Evolutionary conservation across 2,888 invertebrate species (phyloP), one percentile per base, ranked within the genome.

Genomic region (Omphaloscelis lunosa): DNA sequence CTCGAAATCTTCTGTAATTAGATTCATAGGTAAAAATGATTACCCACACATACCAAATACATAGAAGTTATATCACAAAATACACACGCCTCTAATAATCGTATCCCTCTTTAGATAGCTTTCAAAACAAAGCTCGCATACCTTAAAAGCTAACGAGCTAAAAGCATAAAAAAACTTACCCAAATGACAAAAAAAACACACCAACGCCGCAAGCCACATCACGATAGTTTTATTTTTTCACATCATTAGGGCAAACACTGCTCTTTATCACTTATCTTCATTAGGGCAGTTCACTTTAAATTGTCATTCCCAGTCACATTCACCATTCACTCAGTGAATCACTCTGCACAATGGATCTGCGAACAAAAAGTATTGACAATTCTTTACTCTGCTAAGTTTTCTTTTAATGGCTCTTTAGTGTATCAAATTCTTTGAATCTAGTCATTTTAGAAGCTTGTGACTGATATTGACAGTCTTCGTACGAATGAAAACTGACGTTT

Each of bases 171-270:
- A 48, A 69, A 17, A 94, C 96, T 93, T 89, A 96, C 96, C 96
- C 83, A 95, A 91, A 88, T 94, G 93, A 90, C 93, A 93, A 88
- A 95, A 92, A 80, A 95, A 91, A 90, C 92, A 95, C 92, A 95
- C 91, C 91, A 95, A 91, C 89, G 92, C 93, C 89, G 93, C 91
- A 88, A 95, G 90, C 94, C 95, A 94, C 96, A 96, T 95, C 90
- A 90, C 93, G 92, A 91, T 85, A 79, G 82, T 87, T 92, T 92
- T 91, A 80, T 90, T 91, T 93, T 91, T 94, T 95, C 95, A 95
- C 95, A 96, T 95, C 92, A 95, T 95, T 93, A 93, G 89, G 86
- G 83, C 81, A 82, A 89, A 87, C 85, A 83, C 88, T 82, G 81
- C 85, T 83, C 89, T 85, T 84, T 88, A 85, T 87, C 89, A 90